Evolutionary conservation across 1,140 invertebrate species (phyloP).

Genomic region (Lethrus apterus): DNA sequence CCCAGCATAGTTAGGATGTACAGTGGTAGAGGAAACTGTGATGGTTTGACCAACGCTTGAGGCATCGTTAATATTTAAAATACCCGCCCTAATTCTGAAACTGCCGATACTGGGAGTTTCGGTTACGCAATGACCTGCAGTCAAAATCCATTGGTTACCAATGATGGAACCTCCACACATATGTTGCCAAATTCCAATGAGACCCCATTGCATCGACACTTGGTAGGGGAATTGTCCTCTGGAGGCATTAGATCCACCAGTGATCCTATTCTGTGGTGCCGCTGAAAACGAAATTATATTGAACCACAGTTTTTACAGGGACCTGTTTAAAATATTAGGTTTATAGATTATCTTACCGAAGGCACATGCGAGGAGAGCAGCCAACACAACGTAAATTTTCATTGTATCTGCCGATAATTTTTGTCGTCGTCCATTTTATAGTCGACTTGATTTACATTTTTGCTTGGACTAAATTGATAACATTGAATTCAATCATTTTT

Average conservation of each 20-base stretch:
- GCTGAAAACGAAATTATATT: no score
- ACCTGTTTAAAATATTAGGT: no score
- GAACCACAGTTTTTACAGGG: no score
- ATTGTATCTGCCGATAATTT: no score
- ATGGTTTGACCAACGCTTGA: conserved; percentile 40
- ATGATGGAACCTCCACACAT: conserved; percentile 48
- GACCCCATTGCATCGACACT: conserved; percentile 39
- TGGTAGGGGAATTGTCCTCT: conserved; percentile 41
- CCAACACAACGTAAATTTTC: no score
- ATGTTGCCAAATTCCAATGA: conserved; percentile 29
- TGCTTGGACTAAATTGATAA: no score
- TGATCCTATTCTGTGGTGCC: no score
- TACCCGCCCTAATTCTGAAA: conserved; percentile 38
- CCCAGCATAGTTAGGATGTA: conserved; percentile 48
- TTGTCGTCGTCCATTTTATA: no score
- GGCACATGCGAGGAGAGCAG: no score
- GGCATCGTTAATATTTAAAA: conserved; percentile 30
- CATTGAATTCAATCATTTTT: no score
- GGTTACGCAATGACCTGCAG: conserved; percentile 47
- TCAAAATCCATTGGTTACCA: conserved; percentile 42
- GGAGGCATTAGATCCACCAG: conserved; percentile 30
- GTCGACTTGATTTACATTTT: no score
- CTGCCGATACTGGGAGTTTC: conserved; percentile 31
- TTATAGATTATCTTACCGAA: no score
- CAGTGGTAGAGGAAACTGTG: conserved; percentile 35